Evolutionary conservation across 2,797 vertebrate species (phyloP), one percentile per base, ranked within the genome.

Genomic region (Myotis myotis): DNA sequence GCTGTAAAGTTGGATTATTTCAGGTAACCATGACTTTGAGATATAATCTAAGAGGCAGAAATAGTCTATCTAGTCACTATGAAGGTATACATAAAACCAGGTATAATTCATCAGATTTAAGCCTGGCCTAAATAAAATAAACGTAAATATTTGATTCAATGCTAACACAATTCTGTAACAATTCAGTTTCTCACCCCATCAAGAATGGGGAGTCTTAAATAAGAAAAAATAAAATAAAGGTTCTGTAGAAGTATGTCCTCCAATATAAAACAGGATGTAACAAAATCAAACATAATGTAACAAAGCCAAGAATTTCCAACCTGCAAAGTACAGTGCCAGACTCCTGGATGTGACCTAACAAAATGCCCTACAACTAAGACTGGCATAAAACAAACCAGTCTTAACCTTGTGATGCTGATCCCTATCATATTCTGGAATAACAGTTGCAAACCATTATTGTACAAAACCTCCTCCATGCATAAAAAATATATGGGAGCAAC

Each of bases 271-370:
- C 60, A 91, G 23, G n/a, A 80, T 1, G 38, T 4, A 51, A 80
- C 57, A 62, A 62, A 62, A 62, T 62, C 57, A 47, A 44, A 30
- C 10, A 16, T 60, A 86, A 66, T 81, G 25, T 78, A 92, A 92
- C 47, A 87, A 94, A 96, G 64, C 20, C 44, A 95, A 90, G 57
- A 87, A 82, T 71, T 84, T 30, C 87, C 64, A 83, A 51, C n/a
- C 49, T 88, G 47, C 30, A 55, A 60, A 74, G 30, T 80, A 20
- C 86, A 86, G 28, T 88, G 36, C 19, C 47, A 71, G 25, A 89
- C 38, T 95, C 30, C 53, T 51, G 4, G 19, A 87, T 87, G 74
- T 71, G 5, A 92, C 70, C 44, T 19, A 92, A 53, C 5, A 53
- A 82, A 53, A 22, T 70, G 33, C 28, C 64, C 74, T 91, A 85